Percentiles rank a stretch among this genome's conserved stretches.
phyloP scores from a whole-genome alignment of 2,888 invertebrate genomes.

The Rugalucina vietnamica region DNA sequence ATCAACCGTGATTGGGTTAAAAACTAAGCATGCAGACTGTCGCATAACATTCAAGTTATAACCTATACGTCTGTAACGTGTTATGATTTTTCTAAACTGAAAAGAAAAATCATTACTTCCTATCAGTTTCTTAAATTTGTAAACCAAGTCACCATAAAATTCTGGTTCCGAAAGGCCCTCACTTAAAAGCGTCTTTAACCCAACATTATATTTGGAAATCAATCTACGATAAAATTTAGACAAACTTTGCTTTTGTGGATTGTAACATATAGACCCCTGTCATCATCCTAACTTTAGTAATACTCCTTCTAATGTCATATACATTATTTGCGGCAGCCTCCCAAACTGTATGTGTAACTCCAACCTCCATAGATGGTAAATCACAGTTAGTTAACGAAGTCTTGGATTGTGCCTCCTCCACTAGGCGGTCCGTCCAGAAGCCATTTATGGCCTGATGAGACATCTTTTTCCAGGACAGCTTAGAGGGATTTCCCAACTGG shows the following conservation, averaged over 20 bases:
- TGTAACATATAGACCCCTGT: background rate
- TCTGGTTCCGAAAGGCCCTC: no score
- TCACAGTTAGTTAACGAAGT: background rate
- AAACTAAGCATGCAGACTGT: no score
- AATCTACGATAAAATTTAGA: no score
- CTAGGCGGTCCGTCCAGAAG: background rate
- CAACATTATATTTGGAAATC: no score
- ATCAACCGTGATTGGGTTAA: no score
- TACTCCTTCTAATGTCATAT: background rate
- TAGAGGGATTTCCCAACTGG: background rate
- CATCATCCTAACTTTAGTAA: background rate
- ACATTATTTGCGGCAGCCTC: background rate
- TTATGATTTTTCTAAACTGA: no score
- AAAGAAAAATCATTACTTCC: no score
- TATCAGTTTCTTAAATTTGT: no score
- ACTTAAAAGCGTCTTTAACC: no score
- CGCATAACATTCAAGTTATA: no score
- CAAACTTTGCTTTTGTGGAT: background rate
- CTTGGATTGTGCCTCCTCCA: background rate
- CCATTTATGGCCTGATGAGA: background rate
- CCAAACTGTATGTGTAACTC: background rate
- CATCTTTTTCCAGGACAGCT: background rate
- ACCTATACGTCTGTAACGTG: no score
- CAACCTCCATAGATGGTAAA: background rate
- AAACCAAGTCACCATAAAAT: no score